Evolutionary conservation across 2,113 vertebrate genomes (phyloP), one percentile per base, ranked within the genome.

Genomic region (Thalassoma bifasciatum): DNA sequence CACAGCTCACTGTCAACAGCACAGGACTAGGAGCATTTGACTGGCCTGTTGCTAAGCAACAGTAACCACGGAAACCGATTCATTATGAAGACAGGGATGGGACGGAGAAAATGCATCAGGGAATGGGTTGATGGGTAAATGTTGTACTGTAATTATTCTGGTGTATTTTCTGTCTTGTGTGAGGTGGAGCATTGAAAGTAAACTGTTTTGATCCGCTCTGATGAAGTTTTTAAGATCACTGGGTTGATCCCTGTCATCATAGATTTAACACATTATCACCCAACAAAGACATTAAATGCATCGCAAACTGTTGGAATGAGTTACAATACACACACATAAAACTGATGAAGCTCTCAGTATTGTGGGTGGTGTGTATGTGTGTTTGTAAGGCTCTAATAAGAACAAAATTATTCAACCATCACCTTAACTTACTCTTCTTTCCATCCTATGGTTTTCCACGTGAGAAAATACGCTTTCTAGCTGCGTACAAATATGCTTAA

Each of bases 1-100:
- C 92, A 93, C 92, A 92, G 91, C 92, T 94, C 91, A 92, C 91
- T 94, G 93, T 94, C 93, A 94, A 92, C 92, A 92, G 89, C 75
- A 56, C 81, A 83, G 92, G 92, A 94, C 94, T 94, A 94, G 91
- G 89, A 94, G 93, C 92, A 89, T 94, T 93, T 93, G 91, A 93
- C 93, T 91, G 85, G 86, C 87, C 88, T 93, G 94, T 94, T 95
- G 89, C 94, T 90, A 89, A 81, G 94, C 88, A 92, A 93, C 92
- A 49, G 93, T 92, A 88, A 73, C 92, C 86, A 80, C 53, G 79
- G 92, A 72, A 89, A 93, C 93, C 62, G 49, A 86, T 92, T 93
- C 91, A 93, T 93, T 92, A 92, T 85, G 82, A 93, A 93, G 89
- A 92, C 88, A 92, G 79, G 88, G 92, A 91, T 92, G 92, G 93